phyloP scores from a whole-genome alignment of 2,888 invertebrate species.

The Junonia oenone region DNA sequence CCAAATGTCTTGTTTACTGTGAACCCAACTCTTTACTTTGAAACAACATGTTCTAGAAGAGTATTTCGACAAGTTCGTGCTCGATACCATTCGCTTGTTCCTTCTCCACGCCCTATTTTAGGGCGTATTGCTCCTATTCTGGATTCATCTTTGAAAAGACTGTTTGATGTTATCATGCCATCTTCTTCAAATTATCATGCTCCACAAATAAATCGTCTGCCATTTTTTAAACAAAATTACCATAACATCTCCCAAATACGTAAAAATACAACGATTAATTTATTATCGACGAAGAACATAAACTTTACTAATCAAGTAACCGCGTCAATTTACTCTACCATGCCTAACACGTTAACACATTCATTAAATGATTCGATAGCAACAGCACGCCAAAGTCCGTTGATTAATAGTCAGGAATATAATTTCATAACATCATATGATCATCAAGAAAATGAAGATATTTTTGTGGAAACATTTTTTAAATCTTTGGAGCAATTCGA shows the following conservation, averaged over 20 bases:
- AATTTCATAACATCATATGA: not conserved
- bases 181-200: not conserved
- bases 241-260: not conserved
- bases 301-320: not conserved
- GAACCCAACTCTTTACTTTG: not conserved
- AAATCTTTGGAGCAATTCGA: slow-evolving; percentile 41
- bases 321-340: not conserved
- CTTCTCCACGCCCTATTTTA: not conserved
- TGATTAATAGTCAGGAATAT: not conserved
- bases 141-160: not conserved
- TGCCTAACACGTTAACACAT: not conserved
- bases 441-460: not conserved
- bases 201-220: too few relatives aligned
- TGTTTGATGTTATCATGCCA: not conserved
- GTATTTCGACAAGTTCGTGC: not conserved
- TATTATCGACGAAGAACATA: not conserved
- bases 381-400: not conserved
- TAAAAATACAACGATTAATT: not conserved
- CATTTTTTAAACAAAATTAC: not conserved
- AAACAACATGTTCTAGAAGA: not conserved
- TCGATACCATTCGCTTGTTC: not conserved
- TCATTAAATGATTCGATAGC: not conserved
- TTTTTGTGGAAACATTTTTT: slow-evolving; percentile 4
- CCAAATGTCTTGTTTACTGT: not conserved
- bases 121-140: not conserved